Evolutionary conservation across 2,888 invertebrate species (phyloP).

Genomic region (Drosophila suboccidentalis): DNA sequence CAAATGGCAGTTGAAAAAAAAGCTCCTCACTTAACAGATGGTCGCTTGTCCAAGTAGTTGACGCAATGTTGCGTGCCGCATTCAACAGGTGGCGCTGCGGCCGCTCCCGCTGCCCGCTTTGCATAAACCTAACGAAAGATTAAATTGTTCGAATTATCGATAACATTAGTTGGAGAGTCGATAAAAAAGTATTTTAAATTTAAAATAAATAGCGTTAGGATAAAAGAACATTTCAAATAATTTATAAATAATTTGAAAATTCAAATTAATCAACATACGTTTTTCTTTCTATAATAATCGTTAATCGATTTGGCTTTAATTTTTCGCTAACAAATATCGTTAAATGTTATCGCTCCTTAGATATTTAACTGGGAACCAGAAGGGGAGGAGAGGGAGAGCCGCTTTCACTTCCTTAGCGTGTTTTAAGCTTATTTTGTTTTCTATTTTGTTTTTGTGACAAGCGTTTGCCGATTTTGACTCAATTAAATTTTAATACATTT

Average conservation of each 20-base stretch:
- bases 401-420: slow-evolving; percentile 35
- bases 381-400: background rate
- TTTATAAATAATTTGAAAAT: background rate
- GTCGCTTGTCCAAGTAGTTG: background rate
- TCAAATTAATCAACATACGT: too few species aligned
- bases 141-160: background rate
- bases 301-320: background rate
- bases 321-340: background rate
- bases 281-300: background rate
- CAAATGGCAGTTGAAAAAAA: slow-evolving; percentile 41
- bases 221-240: background rate
- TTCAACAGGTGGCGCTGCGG: slow-evolving; percentile 20
- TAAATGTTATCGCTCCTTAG: background rate
- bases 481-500: slow-evolving; percentile 77
- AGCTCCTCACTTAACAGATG: slow-evolving; percentile 19
- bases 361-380: background rate
- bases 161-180: background rate
- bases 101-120: background rate
- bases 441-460: slow-evolving; percentile 37
- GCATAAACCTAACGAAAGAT: background rate
- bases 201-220: too few species aligned
- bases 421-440: slow-evolving; percentile 17
- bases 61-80: slow-evolving; percentile 16
- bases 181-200: too few species aligned
- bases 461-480: slow-evolving; percentile 55